Conservation (phyloP, 2,113 vertebrate species). For the Onychostoma macrolepis region DNA sequence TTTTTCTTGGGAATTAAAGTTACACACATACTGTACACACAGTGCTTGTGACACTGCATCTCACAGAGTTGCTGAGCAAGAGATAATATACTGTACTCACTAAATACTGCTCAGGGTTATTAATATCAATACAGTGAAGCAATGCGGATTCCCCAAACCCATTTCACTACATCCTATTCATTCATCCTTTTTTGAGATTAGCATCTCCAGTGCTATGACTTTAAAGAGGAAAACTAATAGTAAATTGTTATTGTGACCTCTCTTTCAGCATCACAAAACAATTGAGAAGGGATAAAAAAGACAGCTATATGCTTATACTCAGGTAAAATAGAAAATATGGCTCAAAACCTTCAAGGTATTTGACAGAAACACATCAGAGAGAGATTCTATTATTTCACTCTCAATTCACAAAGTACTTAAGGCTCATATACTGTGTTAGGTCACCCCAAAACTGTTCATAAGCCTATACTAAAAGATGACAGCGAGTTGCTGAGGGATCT, state of each 20-base stretch:
- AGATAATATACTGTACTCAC: conserved; percentile 60
- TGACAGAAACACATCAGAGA: background rate
- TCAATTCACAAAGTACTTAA: conserved; percentile 32
- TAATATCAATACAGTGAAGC: conserved; percentile 70
- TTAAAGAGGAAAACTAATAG: conserved; percentile 46
- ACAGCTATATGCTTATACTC: background rate
- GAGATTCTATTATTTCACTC: background rate
- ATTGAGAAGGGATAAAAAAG: background rate
- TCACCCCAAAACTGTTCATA: background rate
- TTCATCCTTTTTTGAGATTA: conserved; percentile 54
- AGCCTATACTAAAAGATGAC: background rate
- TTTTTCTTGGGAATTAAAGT: background rate
- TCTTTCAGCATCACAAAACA: background rate
- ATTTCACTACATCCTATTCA: conserved; percentile 47
- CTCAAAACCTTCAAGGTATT: conserved; percentile 27
- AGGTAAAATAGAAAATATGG: conserved; percentile 28
- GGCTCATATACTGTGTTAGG: conserved; percentile 4
- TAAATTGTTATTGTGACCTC: conserved; percentile 3
- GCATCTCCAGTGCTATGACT: conserved; percentile 72
- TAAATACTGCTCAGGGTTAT: conserved; percentile 78
- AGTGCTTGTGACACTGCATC: conserved; percentile 39
- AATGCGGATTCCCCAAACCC: conserved; percentile 42
- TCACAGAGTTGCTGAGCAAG: conserved; percentile 55
- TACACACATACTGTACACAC: conserved; percentile 44
- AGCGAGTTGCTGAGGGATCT: background rate